Conservation (phyloP, 1,140 invertebrate genomes). For the Schlechtendalia chinensis region DNA sequence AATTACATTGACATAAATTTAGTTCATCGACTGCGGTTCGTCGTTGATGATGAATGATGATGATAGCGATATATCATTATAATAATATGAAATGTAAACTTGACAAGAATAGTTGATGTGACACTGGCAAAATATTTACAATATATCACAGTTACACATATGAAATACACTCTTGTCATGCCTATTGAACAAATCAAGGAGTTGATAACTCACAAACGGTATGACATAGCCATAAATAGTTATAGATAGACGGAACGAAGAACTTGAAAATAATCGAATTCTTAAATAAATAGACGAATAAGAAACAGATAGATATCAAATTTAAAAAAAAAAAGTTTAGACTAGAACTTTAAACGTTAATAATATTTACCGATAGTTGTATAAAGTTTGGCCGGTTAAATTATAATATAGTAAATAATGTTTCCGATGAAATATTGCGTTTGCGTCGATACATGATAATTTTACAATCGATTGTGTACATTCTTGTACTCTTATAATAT, state of each 20-base stretch:
- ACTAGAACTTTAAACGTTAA: no score
- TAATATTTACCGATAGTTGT: no score
- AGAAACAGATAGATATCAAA: no score
- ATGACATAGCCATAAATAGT: constrained; percentile 1
- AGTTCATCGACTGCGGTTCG: neutral
- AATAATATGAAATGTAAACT: constrained; percentile 14
- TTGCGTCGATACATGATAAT: no score
- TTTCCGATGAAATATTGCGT: no score
- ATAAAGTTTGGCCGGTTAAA: no score
- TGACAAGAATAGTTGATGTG: constrained; percentile 30
- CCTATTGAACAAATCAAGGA: constrained; percentile 5
- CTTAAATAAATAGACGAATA: no score
- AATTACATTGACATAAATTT: constrained; percentile 33
- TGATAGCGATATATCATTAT: neutral
- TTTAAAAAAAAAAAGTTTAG: no score
- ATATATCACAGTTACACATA: neutral
- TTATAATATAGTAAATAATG: no score
- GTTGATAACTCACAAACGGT: constrained; percentile 9
- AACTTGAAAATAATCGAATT: neutral
- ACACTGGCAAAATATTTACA: constrained; percentile 10
- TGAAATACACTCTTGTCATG: constrained; percentile 16
- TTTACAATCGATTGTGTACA: no score
- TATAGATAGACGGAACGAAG: neutral
- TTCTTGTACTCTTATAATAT: no score
- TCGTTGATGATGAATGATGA: neutral